Percentiles rank a stretch among this genome's conserved stretches.
These are phyloP conservation scores for Ischnus inquisitorius DNA, from an alignment of 2,888 invertebrate genomes.

Conservation along the genomic window DNA sequence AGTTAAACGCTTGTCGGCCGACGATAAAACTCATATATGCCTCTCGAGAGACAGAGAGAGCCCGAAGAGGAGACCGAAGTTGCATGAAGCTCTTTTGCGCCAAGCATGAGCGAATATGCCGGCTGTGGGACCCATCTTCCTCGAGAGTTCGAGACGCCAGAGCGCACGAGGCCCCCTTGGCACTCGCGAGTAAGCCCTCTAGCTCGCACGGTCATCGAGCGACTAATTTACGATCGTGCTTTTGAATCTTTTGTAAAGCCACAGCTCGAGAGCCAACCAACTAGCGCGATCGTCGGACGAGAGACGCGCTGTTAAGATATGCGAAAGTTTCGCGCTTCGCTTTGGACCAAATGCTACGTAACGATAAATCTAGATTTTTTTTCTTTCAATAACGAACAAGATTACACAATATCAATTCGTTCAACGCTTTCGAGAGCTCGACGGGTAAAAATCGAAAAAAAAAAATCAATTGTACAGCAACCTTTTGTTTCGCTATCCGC, in stretches of 20 bases:
- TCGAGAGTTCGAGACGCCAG: not conserved
- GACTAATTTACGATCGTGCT: slow-evolving; percentile 82
- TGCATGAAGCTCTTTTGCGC: slow-evolving; percentile 24
- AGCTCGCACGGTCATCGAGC: slow-evolving; percentile 79
- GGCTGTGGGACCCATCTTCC: not conserved
- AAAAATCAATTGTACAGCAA: too few species aligned
- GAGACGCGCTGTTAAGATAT: not conserved
- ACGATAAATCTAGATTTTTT: not conserved
- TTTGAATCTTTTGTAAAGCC: slow-evolving; percentile 74
- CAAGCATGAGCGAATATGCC: slow-evolving; percentile 25
- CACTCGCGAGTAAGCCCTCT: slow-evolving; percentile 44
- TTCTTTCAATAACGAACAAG: too few species aligned
- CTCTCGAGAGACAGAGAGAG: slow-evolving; percentile 75
- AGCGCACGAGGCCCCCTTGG: slow-evolving; percentile 48
- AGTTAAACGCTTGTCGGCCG: slow-evolving; percentile 83
- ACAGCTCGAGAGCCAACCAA: not conserved
- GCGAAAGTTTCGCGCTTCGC: slow-evolving; percentile 22
- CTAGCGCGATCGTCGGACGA: not conserved
- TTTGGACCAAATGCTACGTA: slow-evolving; percentile 1
- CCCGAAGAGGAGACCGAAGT: slow-evolving; percentile 52
- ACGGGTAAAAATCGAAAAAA: too few species aligned
- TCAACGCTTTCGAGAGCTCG: too few species aligned
- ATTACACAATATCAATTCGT: too few species aligned
- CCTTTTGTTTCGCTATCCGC: not conserved
- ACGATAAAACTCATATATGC: slow-evolving; percentile 80